Conservation (phyloP, 1,140 invertebrate genomes). For the Sitophilus oryzae region DNA sequence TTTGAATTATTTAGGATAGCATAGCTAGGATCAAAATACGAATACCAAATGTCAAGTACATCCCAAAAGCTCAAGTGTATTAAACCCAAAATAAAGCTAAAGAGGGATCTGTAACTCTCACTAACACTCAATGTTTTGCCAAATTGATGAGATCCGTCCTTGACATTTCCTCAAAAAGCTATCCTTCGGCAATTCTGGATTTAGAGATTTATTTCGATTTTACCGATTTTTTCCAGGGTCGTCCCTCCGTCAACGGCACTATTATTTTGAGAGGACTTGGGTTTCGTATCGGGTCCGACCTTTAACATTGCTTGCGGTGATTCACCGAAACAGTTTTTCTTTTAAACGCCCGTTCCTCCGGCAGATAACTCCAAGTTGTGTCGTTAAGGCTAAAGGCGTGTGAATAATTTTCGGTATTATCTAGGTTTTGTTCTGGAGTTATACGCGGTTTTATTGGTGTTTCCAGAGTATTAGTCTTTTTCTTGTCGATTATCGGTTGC, state of each 20-base stretch:
- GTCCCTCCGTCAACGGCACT: background rate
- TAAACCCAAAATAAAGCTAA: too few species aligned
- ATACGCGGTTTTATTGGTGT: background rate
- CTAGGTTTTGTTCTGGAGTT: background rate
- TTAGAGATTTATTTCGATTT: too few species aligned
- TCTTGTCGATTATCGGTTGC: background rate
- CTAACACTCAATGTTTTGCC: too few species aligned
- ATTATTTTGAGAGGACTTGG: background rate
- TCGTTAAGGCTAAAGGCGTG: background rate
- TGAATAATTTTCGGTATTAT: background rate
- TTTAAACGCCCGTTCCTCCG: too few species aligned
- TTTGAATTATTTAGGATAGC: too few species aligned
- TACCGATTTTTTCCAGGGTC: background rate
- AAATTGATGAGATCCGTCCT: too few species aligned
- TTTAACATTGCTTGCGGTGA: background rate
- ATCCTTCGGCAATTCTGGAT: too few species aligned
- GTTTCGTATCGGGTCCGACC: background rate
- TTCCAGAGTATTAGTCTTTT: background rate
- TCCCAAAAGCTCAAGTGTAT: too few species aligned
- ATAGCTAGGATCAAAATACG: too few species aligned
- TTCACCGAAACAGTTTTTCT: background rate
- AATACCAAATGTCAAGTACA: too few species aligned
- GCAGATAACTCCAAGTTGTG: background rate
- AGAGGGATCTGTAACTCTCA: too few species aligned
- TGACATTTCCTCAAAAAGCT: too few species aligned